These are phyloP conservation scores for Diorhabda carinulata DNA, from an alignment of 1,140 invertebrate genomes.

Conservation along the genomic window DNA sequence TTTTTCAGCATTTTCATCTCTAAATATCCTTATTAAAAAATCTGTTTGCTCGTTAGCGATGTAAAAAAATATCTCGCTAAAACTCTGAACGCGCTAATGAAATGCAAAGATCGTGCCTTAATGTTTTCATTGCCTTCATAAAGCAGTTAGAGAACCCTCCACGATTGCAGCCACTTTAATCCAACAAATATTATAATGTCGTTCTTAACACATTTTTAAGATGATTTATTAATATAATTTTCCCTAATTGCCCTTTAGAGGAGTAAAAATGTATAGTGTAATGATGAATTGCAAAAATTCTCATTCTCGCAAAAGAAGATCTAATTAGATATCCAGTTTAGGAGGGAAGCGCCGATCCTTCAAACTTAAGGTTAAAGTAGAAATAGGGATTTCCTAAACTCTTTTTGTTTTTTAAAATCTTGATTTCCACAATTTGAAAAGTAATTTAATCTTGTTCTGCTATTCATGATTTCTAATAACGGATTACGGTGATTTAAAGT, in stretches of 20 bases:
- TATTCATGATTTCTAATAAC: too few species aligned
- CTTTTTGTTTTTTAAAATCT: too few species aligned
- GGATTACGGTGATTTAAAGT: too few species aligned
- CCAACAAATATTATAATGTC: conserved; percentile 16
- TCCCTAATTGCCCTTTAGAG: neutral
- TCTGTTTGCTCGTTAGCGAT: conserved; percentile 31
- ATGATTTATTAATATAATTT: conserved; percentile 10
- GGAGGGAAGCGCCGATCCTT: too few species aligned
- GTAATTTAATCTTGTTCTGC: too few species aligned
- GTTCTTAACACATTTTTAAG: conserved; percentile 7
- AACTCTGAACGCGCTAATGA: conserved; percentile 25
- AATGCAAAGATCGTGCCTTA: conserved; percentile 26
- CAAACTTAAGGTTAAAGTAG: too few species aligned
- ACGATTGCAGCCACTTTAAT: conserved; percentile 11
- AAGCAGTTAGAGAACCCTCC: conserved; percentile 17
- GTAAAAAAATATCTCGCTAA: conserved; percentile 29
- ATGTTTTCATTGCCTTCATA: conserved; percentile 24
- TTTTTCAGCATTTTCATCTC: neutral
- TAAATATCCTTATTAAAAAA: conserved; percentile 28
- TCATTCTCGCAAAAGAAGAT: neutral
- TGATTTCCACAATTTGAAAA: too few species aligned
- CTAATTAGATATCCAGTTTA: neutral
- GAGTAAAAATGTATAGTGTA: neutral
- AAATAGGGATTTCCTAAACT: too few species aligned
- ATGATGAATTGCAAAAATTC: neutral